Base-by-base conservation (phyloP, 1,140 invertebrate species). In the Chelonus insularis region DNA sequence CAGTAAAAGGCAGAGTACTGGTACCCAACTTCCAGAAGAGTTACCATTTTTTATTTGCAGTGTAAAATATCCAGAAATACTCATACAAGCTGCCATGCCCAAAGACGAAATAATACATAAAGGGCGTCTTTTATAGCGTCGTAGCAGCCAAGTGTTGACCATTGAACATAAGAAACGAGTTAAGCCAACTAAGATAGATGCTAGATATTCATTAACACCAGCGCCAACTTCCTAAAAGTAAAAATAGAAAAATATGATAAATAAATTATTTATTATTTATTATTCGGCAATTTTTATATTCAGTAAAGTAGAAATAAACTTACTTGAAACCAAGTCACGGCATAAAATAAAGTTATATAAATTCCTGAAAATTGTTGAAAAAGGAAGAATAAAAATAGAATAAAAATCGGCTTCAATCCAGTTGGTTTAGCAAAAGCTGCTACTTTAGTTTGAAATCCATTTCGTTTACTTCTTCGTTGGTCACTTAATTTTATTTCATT, bases 331-430 rank as follows among this genome's bases (percentile, higher is more conserved):
- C 85, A 87, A 36, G 85, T 85, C n/a, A 89, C 85, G 0, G 88
- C 85, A 67, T 89, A 90, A 66, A 89, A 90, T 23, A 90, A 81
- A 8, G 88, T 86, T 1, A 88, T 87, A 69, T 90, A 87, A 67
- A 88, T 84, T 29, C 87, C 87, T 34, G 82, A 82, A 50, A 86
- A 84, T 66, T 88, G 86, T 69, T 88, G 87, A 58, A 88, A 85
- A 5, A 83, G 74, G 63, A 88, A 88, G 2, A 88, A 73, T 0
- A 81, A 67, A 11, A 84, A 73, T 4, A 87, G 72, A 57, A 88
- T 82, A 1, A 82, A 37, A 64, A 87, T 72, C 0, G 87, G 86
- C 67, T 87, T 87, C 73, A 84, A 86, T 14, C 84, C 84, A 2
- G 83, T 86, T 6, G 86, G 85, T 58, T 82, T 80, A 0, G 80